Evolutionary conservation across 2,113 vertebrate genomes (phyloP).

Genomic region (Nerophis lumbriciformis): DNA sequence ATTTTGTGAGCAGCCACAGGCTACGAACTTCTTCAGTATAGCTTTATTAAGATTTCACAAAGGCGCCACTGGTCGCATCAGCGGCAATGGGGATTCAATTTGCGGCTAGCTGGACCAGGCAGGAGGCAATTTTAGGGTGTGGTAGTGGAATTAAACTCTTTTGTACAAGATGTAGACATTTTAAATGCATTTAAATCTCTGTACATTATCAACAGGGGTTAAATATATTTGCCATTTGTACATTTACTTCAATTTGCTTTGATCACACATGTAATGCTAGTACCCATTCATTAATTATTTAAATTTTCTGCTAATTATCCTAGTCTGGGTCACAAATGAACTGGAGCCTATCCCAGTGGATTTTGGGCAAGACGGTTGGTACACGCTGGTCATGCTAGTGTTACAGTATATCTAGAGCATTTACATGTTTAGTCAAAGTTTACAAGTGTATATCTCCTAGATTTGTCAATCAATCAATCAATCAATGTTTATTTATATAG

Average conservation of each 20-base stretch:
- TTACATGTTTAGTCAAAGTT: no score
- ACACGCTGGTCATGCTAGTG: no score
- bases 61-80: conserved; percentile 32
- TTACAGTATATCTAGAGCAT: no score
- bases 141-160: conserved; percentile 11
- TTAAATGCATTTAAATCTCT: conserved; percentile 33
- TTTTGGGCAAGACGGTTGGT: not conserved
- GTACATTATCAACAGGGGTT: conserved; percentile 18
- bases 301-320: not conserved
- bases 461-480: no score
- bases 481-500: no score
- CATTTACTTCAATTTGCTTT: not conserved
- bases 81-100: conserved; percentile 35
- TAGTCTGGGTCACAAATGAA: not conserved
- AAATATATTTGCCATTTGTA: conserved; percentile 4
- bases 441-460: no score
- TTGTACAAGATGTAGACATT: conserved; percentile 16
- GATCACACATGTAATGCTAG: not conserved
- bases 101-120: conserved; percentile 3
- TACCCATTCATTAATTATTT: not conserved
- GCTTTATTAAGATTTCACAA: conserved; percentile 56
- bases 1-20: conserved; percentile 55
- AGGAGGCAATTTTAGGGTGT: conserved; percentile 2
- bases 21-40: conserved; percentile 36
- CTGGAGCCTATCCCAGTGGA: not conserved